Evolutionary conservation across 2,113 vertebrate species (phyloP).

Genomic region (Zingel zingel): DNA sequence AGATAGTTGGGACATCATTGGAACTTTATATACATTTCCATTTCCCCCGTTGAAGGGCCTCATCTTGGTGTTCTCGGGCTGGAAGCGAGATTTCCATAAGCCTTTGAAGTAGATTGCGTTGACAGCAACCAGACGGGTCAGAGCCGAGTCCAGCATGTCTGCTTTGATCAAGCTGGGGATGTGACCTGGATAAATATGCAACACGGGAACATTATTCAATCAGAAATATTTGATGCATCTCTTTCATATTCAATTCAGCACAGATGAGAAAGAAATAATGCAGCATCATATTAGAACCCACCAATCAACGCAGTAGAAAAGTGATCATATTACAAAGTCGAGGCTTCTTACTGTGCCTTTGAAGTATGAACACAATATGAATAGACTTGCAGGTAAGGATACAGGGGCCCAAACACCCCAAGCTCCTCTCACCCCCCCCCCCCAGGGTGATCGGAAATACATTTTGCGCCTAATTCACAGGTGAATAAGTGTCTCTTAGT

Average conservation of each 20-base stretch:
- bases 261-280: conserved; percentile 4
- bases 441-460: no score
- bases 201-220: not conserved
- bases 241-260: conserved; percentile 10
- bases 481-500: not conserved
- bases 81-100: conserved; percentile 94
- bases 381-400: not conserved
- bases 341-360: not conserved
- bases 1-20: conserved; percentile 94
- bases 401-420: not conserved
- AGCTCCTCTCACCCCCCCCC: no score
- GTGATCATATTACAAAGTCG: not conserved
- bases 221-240: not conserved
- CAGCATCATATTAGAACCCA: not conserved
- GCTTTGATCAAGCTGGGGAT: conserved; percentile 90
- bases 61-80: conserved; percentile 92
- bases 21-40: conserved; percentile 90
- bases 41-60: conserved; percentile 87
- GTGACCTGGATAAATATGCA: conserved; percentile 86
- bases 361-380: not conserved
- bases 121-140: conserved; percentile 90
- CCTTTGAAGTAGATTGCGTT: conserved; percentile 97
- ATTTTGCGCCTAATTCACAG: not conserved
- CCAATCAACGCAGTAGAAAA: not conserved
- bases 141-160: conserved; percentile 84